phyloP scores from a whole-genome alignment of 2,113 vertebrate species.

The Orthochromis malagaraziensis region DNA sequence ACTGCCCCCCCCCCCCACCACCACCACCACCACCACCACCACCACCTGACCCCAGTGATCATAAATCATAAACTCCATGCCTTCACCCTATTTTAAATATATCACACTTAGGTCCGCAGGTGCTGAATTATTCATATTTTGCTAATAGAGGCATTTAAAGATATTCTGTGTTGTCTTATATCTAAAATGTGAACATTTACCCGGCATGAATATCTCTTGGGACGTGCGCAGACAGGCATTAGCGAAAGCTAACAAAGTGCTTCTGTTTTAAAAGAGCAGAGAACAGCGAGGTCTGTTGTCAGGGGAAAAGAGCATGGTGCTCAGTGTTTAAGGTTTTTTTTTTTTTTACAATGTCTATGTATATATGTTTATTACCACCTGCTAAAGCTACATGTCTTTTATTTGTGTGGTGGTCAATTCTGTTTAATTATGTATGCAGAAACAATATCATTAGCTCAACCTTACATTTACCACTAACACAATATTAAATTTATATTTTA shows the following conservation, averaged over 20 bases:
- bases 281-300: background rate
- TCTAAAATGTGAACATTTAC: conserved; percentile 38
- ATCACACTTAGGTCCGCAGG: background rate
- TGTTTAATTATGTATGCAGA: background rate
- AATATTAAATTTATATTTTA: background rate
- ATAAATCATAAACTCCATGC: conserved; percentile 41
- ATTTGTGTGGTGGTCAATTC: background rate
- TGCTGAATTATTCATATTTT: conserved; percentile 51
- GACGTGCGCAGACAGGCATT: background rate
- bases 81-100: conserved; percentile 39
- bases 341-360: background rate
- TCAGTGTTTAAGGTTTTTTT: background rate
- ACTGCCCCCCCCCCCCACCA: background rate
- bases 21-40: background rate
- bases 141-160: conserved; percentile 50
- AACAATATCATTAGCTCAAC: background rate
- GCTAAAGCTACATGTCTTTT: background rate
- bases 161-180: conserved; percentile 11
- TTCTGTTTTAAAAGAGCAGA: background rate
- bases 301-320: background rate
- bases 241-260: background rate
- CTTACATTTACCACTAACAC: background rate
- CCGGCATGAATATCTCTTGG: background rate
- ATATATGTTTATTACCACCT: background rate
- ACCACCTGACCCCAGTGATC: conserved; percentile 1